Conservation (phyloP, 2,113 vertebrate genomes). For the Chionis minor region DNA sequence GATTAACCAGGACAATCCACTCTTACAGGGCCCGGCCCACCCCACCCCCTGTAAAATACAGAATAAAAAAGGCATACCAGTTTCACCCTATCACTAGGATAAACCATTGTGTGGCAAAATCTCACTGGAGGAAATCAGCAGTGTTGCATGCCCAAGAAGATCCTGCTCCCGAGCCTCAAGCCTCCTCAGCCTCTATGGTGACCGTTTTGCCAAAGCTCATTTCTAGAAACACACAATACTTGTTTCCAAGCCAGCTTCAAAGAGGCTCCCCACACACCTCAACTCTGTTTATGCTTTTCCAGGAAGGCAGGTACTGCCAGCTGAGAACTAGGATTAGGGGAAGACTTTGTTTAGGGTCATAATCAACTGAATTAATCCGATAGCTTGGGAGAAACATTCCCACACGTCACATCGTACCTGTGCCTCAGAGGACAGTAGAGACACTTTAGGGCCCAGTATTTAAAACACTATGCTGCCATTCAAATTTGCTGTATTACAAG, state of each 20-base stretch:
- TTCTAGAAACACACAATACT: not conserved
- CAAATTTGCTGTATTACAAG: not conserved
- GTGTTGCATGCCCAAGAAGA: too few species aligned
- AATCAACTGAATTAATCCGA: not conserved
- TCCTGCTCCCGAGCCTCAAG: not conserved
- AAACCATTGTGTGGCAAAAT: not conserved
- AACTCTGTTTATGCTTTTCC: not conserved
- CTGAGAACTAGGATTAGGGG: not conserved
- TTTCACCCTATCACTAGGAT: not conserved
- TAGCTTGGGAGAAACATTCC: not conserved
- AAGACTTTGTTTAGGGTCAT: not conserved
- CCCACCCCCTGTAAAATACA: not conserved
- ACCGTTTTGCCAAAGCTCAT: not conserved
- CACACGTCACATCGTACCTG: not conserved
- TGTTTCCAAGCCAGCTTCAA: not conserved
- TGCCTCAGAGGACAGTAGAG: not conserved
- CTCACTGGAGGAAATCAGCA: not conserved
- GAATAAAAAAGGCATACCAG: not conserved
- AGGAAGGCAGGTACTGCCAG: conserved; percentile 13
- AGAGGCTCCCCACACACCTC: not conserved
- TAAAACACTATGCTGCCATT: not conserved
- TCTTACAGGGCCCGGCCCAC: not conserved
- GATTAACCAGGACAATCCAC: conserved; percentile 9
- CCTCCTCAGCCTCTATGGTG: not conserved
- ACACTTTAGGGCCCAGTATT: not conserved